phyloP scores from a whole-genome alignment of 2,113 vertebrate species.

The Perca flavescens region DNA sequence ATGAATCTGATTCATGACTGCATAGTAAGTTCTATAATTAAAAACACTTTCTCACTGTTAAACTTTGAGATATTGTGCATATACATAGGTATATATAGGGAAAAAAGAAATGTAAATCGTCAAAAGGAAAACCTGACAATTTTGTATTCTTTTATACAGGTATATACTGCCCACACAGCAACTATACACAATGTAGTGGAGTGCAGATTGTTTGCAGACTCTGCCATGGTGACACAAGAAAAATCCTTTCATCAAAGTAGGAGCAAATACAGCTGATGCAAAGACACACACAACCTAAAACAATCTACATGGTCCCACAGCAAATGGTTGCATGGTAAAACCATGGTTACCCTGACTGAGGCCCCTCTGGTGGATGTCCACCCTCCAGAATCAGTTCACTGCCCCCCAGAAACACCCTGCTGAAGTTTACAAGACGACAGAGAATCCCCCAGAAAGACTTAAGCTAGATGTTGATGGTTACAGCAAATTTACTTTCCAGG shows the following conservation, averaged over 20 bases:
- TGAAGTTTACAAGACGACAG: constrained; percentile 21
- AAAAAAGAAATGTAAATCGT: not conserved
- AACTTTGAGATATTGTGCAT: not conserved
- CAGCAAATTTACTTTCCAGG: not conserved
- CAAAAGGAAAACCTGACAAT: not conserved
- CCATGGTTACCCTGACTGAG: constrained; percentile 48
- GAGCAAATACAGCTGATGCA: constrained; percentile 69
- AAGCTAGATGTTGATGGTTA: not conserved
- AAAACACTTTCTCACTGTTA: not conserved
- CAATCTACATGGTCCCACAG: constrained; percentile 34
- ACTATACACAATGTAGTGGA: not conserved
- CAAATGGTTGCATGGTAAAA: constrained; percentile 66
- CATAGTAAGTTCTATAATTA: not conserved
- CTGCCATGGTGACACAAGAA: constrained; percentile 53
- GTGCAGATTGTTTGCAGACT: constrained; percentile 35
- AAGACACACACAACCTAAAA: constrained; percentile 25
- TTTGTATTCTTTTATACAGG: not conserved
- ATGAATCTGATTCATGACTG: not conserved
- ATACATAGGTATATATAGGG: not conserved
- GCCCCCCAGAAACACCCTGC: constrained; percentile 7
- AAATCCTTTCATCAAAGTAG: constrained; percentile 31
- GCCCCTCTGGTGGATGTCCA: constrained; percentile 25
- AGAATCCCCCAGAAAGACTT: not conserved
- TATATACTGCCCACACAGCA: not conserved
- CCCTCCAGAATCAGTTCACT: constrained; percentile 17